These are phyloP conservation scores for Mellilla xanthometata DNA, from an alignment of 2,888 invertebrate genomes.

Conservation along the genomic window DNA sequence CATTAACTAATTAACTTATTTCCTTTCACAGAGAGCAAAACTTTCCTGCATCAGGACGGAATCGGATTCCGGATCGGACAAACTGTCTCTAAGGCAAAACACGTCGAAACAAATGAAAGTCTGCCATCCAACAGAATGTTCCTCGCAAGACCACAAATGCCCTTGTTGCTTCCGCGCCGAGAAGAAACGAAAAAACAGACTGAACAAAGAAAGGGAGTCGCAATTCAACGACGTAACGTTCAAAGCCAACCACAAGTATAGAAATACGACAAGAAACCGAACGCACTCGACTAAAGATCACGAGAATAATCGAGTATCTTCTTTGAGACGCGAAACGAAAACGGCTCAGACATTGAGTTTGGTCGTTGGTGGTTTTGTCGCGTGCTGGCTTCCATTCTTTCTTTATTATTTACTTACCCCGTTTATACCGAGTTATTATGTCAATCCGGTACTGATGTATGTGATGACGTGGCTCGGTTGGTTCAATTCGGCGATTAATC, in stretches of 20 bases:
- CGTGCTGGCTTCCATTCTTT: slow-evolving; percentile 95
- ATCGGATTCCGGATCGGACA: slow-evolving; percentile 74
- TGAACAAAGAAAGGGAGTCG: slow-evolving; percentile 59
- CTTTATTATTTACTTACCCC: slow-evolving; percentile 91
- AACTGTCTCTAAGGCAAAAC: slow-evolving; percentile 64
- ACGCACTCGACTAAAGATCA: slow-evolving; percentile 81
- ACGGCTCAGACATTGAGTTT: slow-evolving; percentile 94
- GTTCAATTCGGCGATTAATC: slow-evolving; percentile 95
- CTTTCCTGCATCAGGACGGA: slow-evolving; percentile 74
- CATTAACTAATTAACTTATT: slow-evolving; percentile 3
- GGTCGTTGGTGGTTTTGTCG: slow-evolving; percentile 93
- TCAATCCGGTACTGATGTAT: slow-evolving; percentile 85
- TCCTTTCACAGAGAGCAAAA: slow-evolving; percentile 59
- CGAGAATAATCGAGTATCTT: slow-evolving; percentile 85
- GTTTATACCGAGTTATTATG: slow-evolving; percentile 85
- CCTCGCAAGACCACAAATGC: slow-evolving; percentile 66
- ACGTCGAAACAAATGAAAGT: slow-evolving; percentile 62
- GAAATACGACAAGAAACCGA: slow-evolving; percentile 61
- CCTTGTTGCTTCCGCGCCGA: slow-evolving; percentile 63
- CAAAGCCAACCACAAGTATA: slow-evolving; percentile 71
- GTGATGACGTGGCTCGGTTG: slow-evolving; percentile 94
- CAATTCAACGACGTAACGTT: slow-evolving; percentile 67
- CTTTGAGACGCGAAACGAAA: slow-evolving; percentile 90
- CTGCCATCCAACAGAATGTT: slow-evolving; percentile 63
- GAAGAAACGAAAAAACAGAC: slow-evolving; percentile 45